Evolutionary conservation across 2,113 vertebrate species (phyloP).

Genomic region (Sus scrofa): T2T-Sscrofa CM000827.6:67975501-67976000

Average conservation of each 20-base stretch:
- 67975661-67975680: background rate
- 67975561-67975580: conserved; percentile 5
- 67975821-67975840: conserved; percentile 34
- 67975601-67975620: background rate
- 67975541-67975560: background rate
- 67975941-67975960: background rate
- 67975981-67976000: background rate
- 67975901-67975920: background rate
- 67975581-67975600: background rate
- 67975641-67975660: background rate
- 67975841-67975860: background rate
- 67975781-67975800: conserved; percentile 1
- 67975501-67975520: background rate
- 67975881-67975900: background rate
- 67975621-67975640: background rate
- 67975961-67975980: background rate
- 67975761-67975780: background rate
- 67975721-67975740: conserved; percentile 43
- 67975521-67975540: background rate
- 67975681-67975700: background rate
- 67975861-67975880: background rate
- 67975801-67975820: background rate
- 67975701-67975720: background rate
- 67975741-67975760: background rate
- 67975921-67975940: background rate